Percentiles rank a stretch among this genome's conserved stretches.
phyloP scores from a whole-genome alignment of 2,113 vertebrate species.

The Plecotus auritus region DNA sequence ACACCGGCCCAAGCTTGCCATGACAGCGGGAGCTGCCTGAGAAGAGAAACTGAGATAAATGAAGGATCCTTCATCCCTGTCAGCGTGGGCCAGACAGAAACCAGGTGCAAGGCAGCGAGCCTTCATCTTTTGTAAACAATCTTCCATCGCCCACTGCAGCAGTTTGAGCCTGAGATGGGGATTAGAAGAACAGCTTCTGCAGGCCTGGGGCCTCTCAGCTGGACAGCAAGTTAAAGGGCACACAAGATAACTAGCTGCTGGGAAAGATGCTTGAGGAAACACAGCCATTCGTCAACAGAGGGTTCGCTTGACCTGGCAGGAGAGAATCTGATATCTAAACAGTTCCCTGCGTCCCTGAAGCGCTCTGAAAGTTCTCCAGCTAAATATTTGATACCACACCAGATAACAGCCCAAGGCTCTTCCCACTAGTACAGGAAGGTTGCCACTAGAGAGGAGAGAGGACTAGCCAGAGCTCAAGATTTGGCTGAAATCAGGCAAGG shows the following conservation, averaged over 20 bases:
- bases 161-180: constrained; percentile 66
- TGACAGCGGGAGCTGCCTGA: constrained; percentile 77
- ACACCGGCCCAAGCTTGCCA: constrained; percentile 61
- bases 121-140: constrained; percentile 81
- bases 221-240: constrained; percentile 76
- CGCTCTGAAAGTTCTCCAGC: constrained; percentile 67
- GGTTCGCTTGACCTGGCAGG: constrained; percentile 77
- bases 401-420: constrained; percentile 54
- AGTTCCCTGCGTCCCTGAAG: constrained; percentile 63
- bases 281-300: constrained; percentile 75
- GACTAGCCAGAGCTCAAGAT: not conserved
- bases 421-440: not conserved
- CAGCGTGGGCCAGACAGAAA: constrained; percentile 80
- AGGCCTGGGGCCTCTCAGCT: constrained; percentile 74
- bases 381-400: constrained; percentile 77
- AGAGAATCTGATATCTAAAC: constrained; percentile 82
- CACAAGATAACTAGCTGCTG: constrained; percentile 73
- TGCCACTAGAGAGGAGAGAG: not conserved
- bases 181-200: constrained; percentile 71
- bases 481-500: not conserved
- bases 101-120: constrained; percentile 77
- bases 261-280: constrained; percentile 73
- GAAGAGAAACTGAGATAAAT: constrained; percentile 79
- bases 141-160: constrained; percentile 63
- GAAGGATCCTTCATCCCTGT: constrained; percentile 74